A percentile compares a stretch with the other conserved stretches of the same genome.
Evolutionary conservation across 2,113 vertebrate species (phyloP).

Genomic region (Pluvialis apricaria): DNA sequence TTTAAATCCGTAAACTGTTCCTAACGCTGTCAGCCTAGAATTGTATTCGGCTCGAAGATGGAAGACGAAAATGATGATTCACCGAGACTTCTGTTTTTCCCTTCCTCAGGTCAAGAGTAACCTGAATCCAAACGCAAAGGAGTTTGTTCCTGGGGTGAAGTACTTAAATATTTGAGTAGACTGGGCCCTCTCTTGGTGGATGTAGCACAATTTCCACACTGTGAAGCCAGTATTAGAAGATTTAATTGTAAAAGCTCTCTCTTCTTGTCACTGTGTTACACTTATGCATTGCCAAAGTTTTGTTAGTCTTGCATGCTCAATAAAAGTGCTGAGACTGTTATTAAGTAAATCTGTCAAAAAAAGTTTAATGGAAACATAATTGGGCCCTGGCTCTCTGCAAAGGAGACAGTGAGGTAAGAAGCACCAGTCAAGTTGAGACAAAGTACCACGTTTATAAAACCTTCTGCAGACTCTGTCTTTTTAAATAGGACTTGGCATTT

Average conservation of each 20-base stretch:
- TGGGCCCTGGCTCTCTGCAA: constrained; percentile 67
- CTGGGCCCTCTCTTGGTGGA: constrained; percentile 79
- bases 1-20: background rate
- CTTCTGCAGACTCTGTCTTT: constrained; percentile 64
- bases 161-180: constrained; percentile 86
- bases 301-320: constrained; percentile 88
- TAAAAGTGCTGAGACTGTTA: constrained; percentile 88
- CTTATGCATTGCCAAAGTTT: constrained; percentile 94
- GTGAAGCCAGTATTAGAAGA: constrained; percentile 88
- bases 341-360: constrained; percentile 81
- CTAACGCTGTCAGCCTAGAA: background rate
- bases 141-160: constrained; percentile 92
- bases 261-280: constrained; percentile 88
- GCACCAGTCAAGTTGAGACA: constrained; percentile 74
- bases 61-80: background rate
- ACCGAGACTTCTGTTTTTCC: constrained; percentile 38
- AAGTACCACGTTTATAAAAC: constrained; percentile 57
- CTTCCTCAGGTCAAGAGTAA: constrained; percentile 85
- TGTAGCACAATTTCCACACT: constrained; percentile 86
- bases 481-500: constrained; percentile 56
- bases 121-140: constrained; percentile 93
- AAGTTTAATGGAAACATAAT: constrained; percentile 73
- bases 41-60: background rate
- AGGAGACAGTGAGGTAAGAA: constrained; percentile 70
- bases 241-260: constrained; percentile 86